These are phyloP conservation scores for Epistrophe eligans DNA, from an alignment of 2,888 invertebrate species.

Conservation along the genomic window DNA sequence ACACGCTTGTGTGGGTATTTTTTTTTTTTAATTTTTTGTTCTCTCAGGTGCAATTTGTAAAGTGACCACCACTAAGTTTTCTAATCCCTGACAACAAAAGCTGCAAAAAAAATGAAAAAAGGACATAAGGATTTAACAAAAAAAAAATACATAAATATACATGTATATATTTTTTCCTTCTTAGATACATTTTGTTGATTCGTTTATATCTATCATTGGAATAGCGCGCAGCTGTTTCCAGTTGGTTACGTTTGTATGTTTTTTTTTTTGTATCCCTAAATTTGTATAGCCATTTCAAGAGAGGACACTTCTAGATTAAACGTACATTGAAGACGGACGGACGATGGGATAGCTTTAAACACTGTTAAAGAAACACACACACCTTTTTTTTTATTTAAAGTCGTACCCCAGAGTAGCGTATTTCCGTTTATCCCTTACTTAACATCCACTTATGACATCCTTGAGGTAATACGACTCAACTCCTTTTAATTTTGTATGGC, in stretches of 20 bases:
- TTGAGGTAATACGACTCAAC: constrained; percentile 70
- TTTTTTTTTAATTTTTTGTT: not conserved
- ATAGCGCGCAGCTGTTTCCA: constrained; percentile 72
- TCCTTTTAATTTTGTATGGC: constrained; percentile 30
- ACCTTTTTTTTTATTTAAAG: constrained; percentile 37
- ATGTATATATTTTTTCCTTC: constrained; percentile 17
- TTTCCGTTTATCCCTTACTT: constrained; percentile 73
- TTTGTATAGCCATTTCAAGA: not conserved
- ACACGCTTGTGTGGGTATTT: not conserved
- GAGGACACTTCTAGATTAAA: constrained; percentile 29
- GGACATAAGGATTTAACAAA: constrained; percentile 58
- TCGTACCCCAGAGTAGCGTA: constrained; percentile 26
- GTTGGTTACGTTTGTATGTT: constrained; percentile 59
- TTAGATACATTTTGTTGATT: constrained; percentile 50
- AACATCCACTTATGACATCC: constrained; percentile 70
- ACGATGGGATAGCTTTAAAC: constrained; percentile 56
- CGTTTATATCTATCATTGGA: constrained; percentile 56
- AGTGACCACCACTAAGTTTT: constrained; percentile 68
- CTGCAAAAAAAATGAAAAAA: constrained; percentile 48
- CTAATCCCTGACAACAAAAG: constrained; percentile 63
- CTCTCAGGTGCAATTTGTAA: constrained; percentile 73
- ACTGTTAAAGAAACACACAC: constrained; percentile 35
- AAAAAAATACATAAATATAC: constrained; percentile 12
- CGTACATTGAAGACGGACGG: constrained; percentile 16
- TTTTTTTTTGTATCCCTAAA: constrained; percentile 44